A percentile compares a stretch with the other conserved stretches of the same genome.
Evolutionary conservation across 2,888 invertebrate genomes (phyloP).

Genomic region (Lamellibrachia satsuma): DNA sequence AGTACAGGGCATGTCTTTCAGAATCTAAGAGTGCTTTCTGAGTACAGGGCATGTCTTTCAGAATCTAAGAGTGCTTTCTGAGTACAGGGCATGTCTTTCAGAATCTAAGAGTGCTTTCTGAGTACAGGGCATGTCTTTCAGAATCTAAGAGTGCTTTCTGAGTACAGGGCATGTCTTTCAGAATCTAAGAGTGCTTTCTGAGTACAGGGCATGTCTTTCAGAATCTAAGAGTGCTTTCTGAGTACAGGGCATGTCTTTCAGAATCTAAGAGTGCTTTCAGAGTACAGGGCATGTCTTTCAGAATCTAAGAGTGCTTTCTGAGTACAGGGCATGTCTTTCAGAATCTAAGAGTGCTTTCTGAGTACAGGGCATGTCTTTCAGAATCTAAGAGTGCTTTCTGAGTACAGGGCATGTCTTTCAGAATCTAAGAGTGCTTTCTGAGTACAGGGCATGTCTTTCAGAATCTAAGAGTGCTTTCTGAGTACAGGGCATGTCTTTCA

Average conservation of each 20-base stretch:
- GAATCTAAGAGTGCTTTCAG: background rate
- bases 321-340: too few species aligned
- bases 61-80: background rate
- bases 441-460: too few species aligned
- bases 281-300: too few species aligned
- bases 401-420: too few species aligned
- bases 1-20: background rate
- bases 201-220: too few species aligned
- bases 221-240: background rate
- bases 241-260: too few species aligned
- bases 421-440: background rate
- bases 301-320: background rate
- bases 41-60: too few species aligned
- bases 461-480: background rate
- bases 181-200: background rate
- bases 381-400: background rate
- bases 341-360: background rate
- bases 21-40: background rate
- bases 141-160: background rate
- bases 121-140: too few species aligned
- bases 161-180: too few species aligned
- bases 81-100: too few species aligned
- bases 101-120: background rate
- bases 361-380: too few species aligned
- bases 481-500: too few species aligned